Percentiles rank a stretch among this genome's conserved stretches.
Evolutionary conservation across 2,797 vertebrate species (phyloP).

Genomic region (Siniperca undulata): DNA sequence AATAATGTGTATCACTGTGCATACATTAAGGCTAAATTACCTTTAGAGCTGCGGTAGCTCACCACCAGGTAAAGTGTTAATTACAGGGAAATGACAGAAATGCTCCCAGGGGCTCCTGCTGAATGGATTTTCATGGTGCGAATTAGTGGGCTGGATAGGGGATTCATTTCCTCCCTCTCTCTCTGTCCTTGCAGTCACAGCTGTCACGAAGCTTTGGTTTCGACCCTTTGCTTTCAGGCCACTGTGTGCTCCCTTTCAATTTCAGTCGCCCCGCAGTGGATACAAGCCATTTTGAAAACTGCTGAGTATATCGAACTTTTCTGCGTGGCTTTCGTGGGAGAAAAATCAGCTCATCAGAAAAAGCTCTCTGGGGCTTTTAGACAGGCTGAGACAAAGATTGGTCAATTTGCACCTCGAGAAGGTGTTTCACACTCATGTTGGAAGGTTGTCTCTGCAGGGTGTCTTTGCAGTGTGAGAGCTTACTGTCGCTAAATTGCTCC

Average conservation of each 20-base stretch:
- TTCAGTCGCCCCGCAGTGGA: slow-evolving; percentile 52
- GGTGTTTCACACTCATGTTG: slow-evolving; percentile 28
- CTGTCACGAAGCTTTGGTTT: slow-evolving; percentile 56
- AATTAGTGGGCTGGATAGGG: slow-evolving; percentile 43
- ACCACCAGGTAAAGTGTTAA: slow-evolving; percentile 69
- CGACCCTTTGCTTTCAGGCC: slow-evolving; percentile 54
- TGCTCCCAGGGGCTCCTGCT: slow-evolving; percentile 49
- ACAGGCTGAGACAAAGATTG: slow-evolving; percentile 43
- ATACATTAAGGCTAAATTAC: slow-evolving; percentile 56
- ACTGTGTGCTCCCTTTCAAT: slow-evolving; percentile 66
- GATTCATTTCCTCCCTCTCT: slow-evolving; percentile 37
- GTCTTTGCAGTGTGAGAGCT: slow-evolving; percentile 5
- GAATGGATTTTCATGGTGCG: slow-evolving; percentile 50
- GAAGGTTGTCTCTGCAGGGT: not conserved
- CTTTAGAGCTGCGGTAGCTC: slow-evolving; percentile 36
- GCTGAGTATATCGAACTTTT: slow-evolving; percentile 72
- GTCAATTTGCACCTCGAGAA: slow-evolving; percentile 55
- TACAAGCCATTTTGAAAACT: slow-evolving; percentile 65
- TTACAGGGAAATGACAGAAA: slow-evolving; percentile 63
- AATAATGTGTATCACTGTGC: slow-evolving; percentile 34
- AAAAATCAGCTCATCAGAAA: slow-evolving; percentile 63
- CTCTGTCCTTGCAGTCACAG: slow-evolving; percentile 38
- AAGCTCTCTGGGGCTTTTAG: slow-evolving; percentile 43
- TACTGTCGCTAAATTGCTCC: slow-evolving; percentile 24
- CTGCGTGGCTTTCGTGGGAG: slow-evolving; percentile 51